A percentile compares a stretch with the other conserved stretches of the same genome.
Evolutionary conservation across 2,888 invertebrate genomes (phyloP).

Genomic region (Melikaiella ostensackeni): DNA sequence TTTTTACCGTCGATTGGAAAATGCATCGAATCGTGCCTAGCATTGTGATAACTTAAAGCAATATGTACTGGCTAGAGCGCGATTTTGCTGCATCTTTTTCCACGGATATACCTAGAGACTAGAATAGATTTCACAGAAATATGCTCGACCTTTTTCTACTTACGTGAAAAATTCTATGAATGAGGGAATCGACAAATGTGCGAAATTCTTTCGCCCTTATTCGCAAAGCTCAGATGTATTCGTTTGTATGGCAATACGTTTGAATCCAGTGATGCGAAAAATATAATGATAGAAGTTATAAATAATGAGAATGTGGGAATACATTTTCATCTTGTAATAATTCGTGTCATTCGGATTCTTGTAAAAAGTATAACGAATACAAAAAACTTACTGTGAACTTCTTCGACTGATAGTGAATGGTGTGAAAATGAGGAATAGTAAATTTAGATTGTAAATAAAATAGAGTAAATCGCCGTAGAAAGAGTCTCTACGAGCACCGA

Average conservation of each 20-base stretch:
- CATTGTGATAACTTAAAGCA: constrained; percentile 65
- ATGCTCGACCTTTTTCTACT: constrained; percentile 5
- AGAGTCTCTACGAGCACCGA: constrained; percentile 11
- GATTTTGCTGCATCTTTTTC: constrained; percentile 4
- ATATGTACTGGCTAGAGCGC: constrained; percentile 58
- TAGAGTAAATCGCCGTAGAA: constrained; percentile 28
- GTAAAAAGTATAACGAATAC: neutral
- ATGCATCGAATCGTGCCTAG: constrained; percentile 42
- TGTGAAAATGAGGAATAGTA: constrained; percentile 10
- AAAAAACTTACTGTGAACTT: constrained; percentile 21
- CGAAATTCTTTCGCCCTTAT: constrained; percentile 18
- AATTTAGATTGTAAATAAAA: constrained; percentile 29
- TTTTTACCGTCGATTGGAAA: constrained; percentile 1
- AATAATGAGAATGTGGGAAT: neutral
- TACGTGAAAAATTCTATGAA: neutral
- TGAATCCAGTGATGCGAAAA: neutral
- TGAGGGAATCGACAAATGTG: neutral
- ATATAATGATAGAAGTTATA: no score
- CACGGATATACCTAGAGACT: constrained; percentile 28
- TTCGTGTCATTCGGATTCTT: constrained; percentile 2
- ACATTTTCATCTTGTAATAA: neutral
- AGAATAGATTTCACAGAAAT: constrained; percentile 17
- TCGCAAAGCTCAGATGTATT: constrained; percentile 27
- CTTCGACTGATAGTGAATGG: constrained; percentile 32
- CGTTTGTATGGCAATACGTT: neutral